Base-by-base conservation (phyloP, 2,888 invertebrate species). In the Lysandra bellargus region DNA sequence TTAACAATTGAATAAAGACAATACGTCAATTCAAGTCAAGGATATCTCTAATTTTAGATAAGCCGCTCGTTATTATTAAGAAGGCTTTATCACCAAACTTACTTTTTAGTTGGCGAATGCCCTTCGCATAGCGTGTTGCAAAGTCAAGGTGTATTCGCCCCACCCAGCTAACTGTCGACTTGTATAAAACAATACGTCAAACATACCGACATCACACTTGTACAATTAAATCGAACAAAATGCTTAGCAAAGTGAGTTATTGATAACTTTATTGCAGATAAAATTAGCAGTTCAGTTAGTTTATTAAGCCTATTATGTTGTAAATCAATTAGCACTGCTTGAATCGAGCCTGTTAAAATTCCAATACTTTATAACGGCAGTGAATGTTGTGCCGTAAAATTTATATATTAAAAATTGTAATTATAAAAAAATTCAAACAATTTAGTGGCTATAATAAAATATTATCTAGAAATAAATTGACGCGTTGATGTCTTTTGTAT, bases 91-190 rank as follows among this genome's bases (percentile, higher is more conserved):
- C 64, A 64, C 64, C 12, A 14, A 33, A 4, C 69, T 69, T 33
- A 69, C 69, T 69, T 69, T 69, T 69, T 69, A 69, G 33, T 69
- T 14, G 14, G 69, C 33, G 30, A 69, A 33, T 69, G 33, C 12
- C 69, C 33, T 69, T 33, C 69, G 14, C 30, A 14, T 7, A 1
- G 33, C 5, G 33, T 69, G 30, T 69, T 69, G 33, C 33, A 69
- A 69, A 69, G 69, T 69, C 69, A 69, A 69, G 69, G 69, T 69
- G 33, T 14, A 33, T 23, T 64, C 64, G 14, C 69, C 69, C 69
- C 69, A 30, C 30, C 5, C 12, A 33, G 33, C 9, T 69, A 33
- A 14, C 69, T 69, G 14, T 69, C 69, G 33, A 69, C 30, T 69
- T 69, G 14, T 69, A 69, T 69, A 69, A 69, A 69, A 69, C 33